Evolutionary conservation across 35 echinoderm and acorn worm species (phyloP).

Genomic region (Heliocidaris tuberculata): DNA sequence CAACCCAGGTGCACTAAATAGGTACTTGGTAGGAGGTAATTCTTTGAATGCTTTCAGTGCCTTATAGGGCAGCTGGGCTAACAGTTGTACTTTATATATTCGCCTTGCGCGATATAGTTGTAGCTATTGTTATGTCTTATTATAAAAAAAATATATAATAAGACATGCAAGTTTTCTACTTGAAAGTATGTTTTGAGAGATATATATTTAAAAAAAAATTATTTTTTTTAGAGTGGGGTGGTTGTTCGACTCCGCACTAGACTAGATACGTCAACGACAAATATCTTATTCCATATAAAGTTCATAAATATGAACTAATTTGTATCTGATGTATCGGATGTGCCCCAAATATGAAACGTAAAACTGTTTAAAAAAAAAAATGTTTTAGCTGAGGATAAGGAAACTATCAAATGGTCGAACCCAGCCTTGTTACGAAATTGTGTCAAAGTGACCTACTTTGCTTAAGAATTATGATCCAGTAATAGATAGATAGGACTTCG

Average conservation of each 20-base stretch:
- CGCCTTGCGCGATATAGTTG: no score
- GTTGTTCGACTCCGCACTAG: not conserved
- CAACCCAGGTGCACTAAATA: no score
- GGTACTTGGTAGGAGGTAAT: no score
- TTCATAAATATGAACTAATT: not conserved
- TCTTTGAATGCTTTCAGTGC: no score
- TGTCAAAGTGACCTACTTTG: not conserved
- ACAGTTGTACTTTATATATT: no score
- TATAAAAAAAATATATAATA: no score
- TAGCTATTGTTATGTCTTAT: no score
- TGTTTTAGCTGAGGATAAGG: not conserved
- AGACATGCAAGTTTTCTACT: no score
- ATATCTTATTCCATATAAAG: not conserved
- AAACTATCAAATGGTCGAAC: not conserved
- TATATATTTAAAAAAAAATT: no score
- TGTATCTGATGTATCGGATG: not conserved
- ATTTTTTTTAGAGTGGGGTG: no score
- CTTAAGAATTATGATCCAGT: not conserved
- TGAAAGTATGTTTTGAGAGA: no score
- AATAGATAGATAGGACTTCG: not conserved
- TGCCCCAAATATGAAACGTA: not conserved
- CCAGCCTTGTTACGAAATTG: not conserved
- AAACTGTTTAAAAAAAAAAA: not conserved
- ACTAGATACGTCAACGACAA: not conserved
- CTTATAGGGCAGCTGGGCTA: no score